phyloP scores from a whole-genome alignment of 2,797 vertebrate genomes.

The Aulostomus chinensis region DNA sequence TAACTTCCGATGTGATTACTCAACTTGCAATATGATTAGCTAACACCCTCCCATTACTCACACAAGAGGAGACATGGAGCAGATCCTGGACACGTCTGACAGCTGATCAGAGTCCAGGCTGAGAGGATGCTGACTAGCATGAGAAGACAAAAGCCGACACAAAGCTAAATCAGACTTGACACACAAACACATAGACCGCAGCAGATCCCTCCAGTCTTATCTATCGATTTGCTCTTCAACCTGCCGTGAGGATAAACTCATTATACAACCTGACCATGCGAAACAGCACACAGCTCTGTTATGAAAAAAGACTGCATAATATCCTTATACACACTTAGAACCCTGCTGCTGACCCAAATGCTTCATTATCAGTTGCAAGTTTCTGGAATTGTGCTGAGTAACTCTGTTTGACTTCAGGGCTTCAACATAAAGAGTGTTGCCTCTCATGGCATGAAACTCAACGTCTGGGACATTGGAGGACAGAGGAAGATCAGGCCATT shows the following conservation, averaged over 20 bases:
- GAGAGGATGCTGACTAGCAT: slow-evolving; percentile 9
- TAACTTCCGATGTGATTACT: no score
- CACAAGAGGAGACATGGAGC: slow-evolving; percentile 24
- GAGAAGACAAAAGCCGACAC: slow-evolving; percentile 22
- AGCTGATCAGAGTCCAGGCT: slow-evolving; percentile 15
- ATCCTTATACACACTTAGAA: slow-evolving; percentile 9
- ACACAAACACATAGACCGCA: slow-evolving; percentile 48
- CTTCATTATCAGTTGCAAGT: slow-evolving; percentile 3
- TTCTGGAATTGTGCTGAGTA: background rate
- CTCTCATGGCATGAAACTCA: slow-evolving; percentile 88
- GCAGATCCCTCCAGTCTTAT: slow-evolving; percentile 70
- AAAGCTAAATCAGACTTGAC: slow-evolving; percentile 60
- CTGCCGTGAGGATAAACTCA: slow-evolving; percentile 58
- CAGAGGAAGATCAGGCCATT: slow-evolving; percentile 88
- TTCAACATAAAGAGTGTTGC: slow-evolving; percentile 91
- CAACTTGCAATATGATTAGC: no score
- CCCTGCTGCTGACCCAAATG: slow-evolving; percentile 15
- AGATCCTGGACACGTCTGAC: slow-evolving; percentile 22
- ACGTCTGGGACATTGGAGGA: slow-evolving; percentile 91
- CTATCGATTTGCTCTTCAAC: slow-evolving; percentile 62
- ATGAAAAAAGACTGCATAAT: slow-evolving; percentile 39
- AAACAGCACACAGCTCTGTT: slow-evolving; percentile 19
- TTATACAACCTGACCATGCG: slow-evolving; percentile 56
- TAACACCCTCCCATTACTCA: slow-evolving; percentile 24
- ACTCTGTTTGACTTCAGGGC: slow-evolving; percentile 73